Base-by-base conservation (phyloP, 2,113 vertebrate species). In the Oxygymnocypris stewartii region DNA sequence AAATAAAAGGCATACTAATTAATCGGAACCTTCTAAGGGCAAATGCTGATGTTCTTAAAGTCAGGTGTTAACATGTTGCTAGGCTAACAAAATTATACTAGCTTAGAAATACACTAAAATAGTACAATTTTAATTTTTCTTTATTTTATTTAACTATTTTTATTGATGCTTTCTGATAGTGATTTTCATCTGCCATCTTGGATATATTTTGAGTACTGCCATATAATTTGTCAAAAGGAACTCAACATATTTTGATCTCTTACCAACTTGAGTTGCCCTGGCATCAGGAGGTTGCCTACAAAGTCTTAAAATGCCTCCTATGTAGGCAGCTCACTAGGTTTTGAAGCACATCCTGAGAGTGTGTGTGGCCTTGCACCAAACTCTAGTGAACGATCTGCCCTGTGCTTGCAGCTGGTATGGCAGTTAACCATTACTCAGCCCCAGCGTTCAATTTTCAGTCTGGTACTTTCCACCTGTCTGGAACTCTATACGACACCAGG, bases 381-480 rank as follows among this genome's bases (percentile, higher is more conserved):
- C 14, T 85, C 49, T 2, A 79, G 77, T 73, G 63, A 75, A 51
- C 3, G 71, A 59, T 54, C 40, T 57, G 35, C 23, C 6, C 49
- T 61, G 13, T 76, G 35, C 78, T 80, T 28, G 23, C 77, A 67
- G 77, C 84, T 80, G 85, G 28, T 79, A 71, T 78, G 63, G 69
- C 51, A 71, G 77, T 80, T 86, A 86, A 85, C 42, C n/a, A 40
- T 69, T 67, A 47, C 61, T 69, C 76, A 85, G 35, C 35, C 18
- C 75, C 47, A 73, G 35, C 18, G n/a, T 44, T 42, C 0, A 86
- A 63, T 65, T 87, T 87, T 87, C 87, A 84, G 87, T 84, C 84
- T 88, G 81, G 63, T 84, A 85, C 77, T 79, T 16, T 71, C 59
- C 73, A 87, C 87, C 82, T 82, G 87, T 84, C 85, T 80, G 85